phyloP scores from a whole-genome alignment of 2,797 vertebrate species.

The Propithecus perrieri region DNA sequence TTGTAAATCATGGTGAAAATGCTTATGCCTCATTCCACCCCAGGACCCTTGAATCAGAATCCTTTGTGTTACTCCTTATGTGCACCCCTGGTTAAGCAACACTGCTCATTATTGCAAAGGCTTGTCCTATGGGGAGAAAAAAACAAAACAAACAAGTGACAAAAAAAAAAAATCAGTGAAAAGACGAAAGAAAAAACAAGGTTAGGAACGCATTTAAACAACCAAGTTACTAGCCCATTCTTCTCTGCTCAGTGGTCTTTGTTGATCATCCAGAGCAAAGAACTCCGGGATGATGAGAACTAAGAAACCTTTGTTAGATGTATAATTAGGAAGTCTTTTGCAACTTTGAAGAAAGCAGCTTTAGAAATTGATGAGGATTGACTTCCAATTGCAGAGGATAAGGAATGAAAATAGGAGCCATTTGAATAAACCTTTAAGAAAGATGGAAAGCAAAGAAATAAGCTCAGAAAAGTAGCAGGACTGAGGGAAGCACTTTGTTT shows the following conservation, averaged over 20 bases:
- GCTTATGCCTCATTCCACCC: background rate
- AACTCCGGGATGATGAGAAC: background rate
- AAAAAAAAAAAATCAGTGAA: background rate
- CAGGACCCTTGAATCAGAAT: background rate
- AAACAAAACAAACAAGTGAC: background rate
- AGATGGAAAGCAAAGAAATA: background rate
- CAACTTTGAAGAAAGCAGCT: background rate
- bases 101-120: background rate
- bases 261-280: conserved; percentile 47
- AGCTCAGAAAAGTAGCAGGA: background rate
- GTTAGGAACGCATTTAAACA: conserved; percentile 66
- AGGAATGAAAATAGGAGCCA: background rate
- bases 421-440: conserved; percentile 43
- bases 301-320: conserved; percentile 11
- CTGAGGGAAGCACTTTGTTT: background rate
- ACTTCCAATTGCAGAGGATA: background rate
- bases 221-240: conserved; percentile 69
- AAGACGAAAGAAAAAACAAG: background rate
- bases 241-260: conserved; percentile 68
- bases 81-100: background rate
- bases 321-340: conserved; percentile 46
- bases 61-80: background rate
- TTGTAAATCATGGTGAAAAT: background rate
- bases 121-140: background rate
- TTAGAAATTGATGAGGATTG: conserved; percentile 42